A percentile compares a stretch with the other conserved stretches of the same genome.
Evolutionary conservation across 2,888 invertebrate species (phyloP).

Genomic region (Cetonia aurata): DNA sequence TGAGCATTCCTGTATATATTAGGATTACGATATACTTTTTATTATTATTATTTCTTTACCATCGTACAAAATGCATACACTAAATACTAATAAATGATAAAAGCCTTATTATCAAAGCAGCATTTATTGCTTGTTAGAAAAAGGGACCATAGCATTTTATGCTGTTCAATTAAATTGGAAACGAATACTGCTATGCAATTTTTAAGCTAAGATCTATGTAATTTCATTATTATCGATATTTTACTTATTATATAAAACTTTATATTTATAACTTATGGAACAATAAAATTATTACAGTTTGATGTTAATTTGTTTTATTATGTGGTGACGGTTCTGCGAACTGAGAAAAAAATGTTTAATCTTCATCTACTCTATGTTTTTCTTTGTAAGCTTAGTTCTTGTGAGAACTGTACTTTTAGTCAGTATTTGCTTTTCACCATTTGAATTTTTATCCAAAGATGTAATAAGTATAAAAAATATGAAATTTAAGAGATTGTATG

Average conservation of each 20-base stretch:
- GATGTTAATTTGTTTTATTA: neutral
- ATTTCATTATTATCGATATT: no score
- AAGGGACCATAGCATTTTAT: constrained; percentile 31
- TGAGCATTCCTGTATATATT: constrained; percentile 19
- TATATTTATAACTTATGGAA: neutral
- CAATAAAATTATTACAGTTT: constrained; percentile 19
- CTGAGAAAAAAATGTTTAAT: neutral
- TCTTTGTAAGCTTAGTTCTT: no score
- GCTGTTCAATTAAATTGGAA: neutral
- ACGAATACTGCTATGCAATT: no score
- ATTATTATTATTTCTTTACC: no score
- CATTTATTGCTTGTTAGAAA: constrained; percentile 20
- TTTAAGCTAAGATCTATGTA: no score
- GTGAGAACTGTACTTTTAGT: no score
- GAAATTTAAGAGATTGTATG: no score
- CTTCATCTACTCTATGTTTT: no score
- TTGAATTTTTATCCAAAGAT: no score
- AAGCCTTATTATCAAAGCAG: constrained; percentile 19
- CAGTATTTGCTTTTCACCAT: no score
- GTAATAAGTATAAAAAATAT: no score
- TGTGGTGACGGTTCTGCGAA: neutral
- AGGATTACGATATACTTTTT: neutral
- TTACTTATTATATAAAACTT: constrained; percentile 27
- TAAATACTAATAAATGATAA: neutral
- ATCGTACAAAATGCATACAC: no score